A percentile compares a stretch with the other conserved stretches of the same genome.
These are phyloP conservation scores for Ophthalmolycus amberensis DNA, from an alignment of 2,113 vertebrate genomes.

Conservation along the genomic window DNA sequence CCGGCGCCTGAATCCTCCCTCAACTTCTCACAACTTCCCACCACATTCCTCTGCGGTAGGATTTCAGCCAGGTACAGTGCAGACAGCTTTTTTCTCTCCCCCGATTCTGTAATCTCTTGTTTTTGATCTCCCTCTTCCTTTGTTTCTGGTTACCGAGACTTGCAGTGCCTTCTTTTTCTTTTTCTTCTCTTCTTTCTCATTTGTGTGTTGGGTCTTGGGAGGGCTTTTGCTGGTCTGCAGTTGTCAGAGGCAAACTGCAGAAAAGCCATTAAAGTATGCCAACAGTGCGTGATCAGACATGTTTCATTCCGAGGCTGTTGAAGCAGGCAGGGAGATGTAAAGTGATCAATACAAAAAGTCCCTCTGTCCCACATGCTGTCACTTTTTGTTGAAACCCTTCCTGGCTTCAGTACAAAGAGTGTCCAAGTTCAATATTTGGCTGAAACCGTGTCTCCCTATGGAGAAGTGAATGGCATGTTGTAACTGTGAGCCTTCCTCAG, in stretches of 20 bases:
- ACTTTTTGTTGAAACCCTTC: constrained; percentile 5
- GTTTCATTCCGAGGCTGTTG: constrained; percentile 56
- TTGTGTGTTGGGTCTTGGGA: constrained; percentile 4
- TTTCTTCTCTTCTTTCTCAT: not conserved
- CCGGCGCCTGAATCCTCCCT: constrained; percentile 52
- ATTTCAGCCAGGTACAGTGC: constrained; percentile 77
- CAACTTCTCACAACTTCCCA: constrained; percentile 68
- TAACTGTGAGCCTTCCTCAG: constrained; percentile 21
- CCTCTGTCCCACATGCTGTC: constrained; percentile 18
- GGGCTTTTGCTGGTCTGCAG: constrained; percentile 19
- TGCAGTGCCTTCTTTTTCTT: not conserved
- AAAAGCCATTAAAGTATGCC: constrained; percentile 41
- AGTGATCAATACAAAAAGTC: constrained; percentile 17
- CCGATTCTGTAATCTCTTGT: constrained; percentile 27
- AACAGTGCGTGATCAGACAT: constrained; percentile 67
- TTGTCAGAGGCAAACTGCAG: constrained; percentile 28
- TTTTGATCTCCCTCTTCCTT: constrained; percentile 11
- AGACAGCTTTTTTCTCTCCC: constrained; percentile 43
- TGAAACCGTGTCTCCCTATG: not conserved
- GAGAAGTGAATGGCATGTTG: constrained; percentile 14
- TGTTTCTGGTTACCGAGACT: not conserved
- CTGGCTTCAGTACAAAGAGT: not conserved
- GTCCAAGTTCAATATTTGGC: not conserved
- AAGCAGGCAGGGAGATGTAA: constrained; percentile 39
- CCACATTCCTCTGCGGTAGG: constrained; percentile 69